Base-by-base conservation (phyloP, 2,113 vertebrate genomes). In the Equus quagga region DNA sequence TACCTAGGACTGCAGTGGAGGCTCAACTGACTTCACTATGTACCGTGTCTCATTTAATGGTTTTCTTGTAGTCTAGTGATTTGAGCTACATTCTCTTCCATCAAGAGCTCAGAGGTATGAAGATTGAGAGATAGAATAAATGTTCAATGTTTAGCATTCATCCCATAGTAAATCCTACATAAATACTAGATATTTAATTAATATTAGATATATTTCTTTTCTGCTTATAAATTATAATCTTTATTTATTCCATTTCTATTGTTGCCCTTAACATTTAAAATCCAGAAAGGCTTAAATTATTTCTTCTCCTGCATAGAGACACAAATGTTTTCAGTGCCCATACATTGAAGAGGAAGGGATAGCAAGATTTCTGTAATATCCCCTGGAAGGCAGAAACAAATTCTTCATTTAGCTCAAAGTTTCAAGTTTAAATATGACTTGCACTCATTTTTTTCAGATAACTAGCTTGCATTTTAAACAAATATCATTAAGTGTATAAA, bases 261-360 rank as follows among this genome's bases (percentile, higher is more conserved):
- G 28, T 58, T 87, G 41, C n/a, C 36, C 91, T 93, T 96, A 89
- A 78, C 65, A 33, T 93, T 58, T 80, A 83, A 92, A 82, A 21
- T 36, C 51, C 36, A 60, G 33, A 72, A 72, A 44, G 54, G 46
- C 49, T 60, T 17, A 69, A 78, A 81, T 36, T 14, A 49, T 81
- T 28, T 60, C 21, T 67, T 81, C 36, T 60, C 23, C 23, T 91
- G 23, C 72, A 0, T 11, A 24, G 33, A 54, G 49, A 49, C 24
- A 15, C 23, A 72, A 18, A 72, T 26, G 26, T 86, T 62, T 23
- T 6, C 8, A 8, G 28, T 3, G 12, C 8, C 60, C 23, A 7
- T 56, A 26, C 12, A 46, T 15, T 33, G 69, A 80, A 33, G 14
- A 31, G 28, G 31, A 89, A 10, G 6, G 56, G 44, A 62, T n/a